Base-by-base conservation (phyloP, 2,888 invertebrate species). In the Thereva nobilitata region DNA sequence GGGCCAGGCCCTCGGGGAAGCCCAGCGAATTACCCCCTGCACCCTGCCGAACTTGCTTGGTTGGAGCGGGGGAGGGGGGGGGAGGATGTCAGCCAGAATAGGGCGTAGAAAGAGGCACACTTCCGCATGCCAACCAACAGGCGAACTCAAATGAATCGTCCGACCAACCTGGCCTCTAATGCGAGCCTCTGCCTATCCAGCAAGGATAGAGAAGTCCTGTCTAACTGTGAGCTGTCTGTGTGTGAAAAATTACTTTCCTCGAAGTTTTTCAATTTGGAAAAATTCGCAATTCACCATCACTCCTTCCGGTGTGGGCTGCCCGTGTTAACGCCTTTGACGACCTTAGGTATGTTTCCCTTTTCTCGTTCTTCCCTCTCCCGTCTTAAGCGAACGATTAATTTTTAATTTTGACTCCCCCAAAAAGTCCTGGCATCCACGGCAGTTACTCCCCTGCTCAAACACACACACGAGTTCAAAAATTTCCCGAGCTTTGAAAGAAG, bases 221-320 rank as follows among this genome's bases (percentile, higher is more conserved):
- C 23, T 23, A 23, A 23, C 23, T 23, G 23, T 23, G 23, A 23
- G 23, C 50, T 50, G 50, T 34, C 50, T 10, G 50, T 6, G n/a
- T 5, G 35, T 47, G 49, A 50, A 49, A 61, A 61, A 61, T 61
- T 61, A 44, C 61, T 44, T 61, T 50, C 40, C 40, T 10, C 41
- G 41, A 61, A 61, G 40, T 61, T 61, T 61, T 61, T 61, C 61
- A 61, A 61, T 61, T 61, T 61, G 23, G 50, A 61, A 61, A 5
- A 40, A 10, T 38, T 7, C 9, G 61, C 23, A 50, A 61, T 61
- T 50, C 61, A 61, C 50, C 61, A 50, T 23, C 40, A 50, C 50
- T 61, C 50, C 41, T 61, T 41, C 61, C 42, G 23, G 23, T 49
- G 45, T 50, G 50, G 40, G 50, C 40, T 50, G 50, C 50, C 50